Conservation (phyloP, 2,888 invertebrate species). For the Scaptomyza tumidula region DNA sequence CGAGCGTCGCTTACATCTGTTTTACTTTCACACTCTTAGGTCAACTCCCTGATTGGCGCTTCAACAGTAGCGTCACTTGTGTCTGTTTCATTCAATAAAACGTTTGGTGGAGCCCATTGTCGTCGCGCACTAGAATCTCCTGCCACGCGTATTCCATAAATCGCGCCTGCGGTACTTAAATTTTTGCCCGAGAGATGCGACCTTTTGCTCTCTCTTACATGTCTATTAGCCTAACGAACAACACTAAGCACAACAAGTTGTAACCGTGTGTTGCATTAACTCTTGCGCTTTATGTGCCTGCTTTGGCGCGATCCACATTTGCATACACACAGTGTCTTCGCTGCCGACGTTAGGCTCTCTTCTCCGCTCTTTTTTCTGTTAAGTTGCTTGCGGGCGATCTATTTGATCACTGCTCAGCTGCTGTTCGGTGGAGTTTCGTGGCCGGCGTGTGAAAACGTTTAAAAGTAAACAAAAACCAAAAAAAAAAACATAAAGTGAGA, state of each 20-base stretch:
- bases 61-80: conserved; percentile 39
- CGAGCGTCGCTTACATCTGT: conserved; percentile 61
- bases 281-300: conserved; percentile 47
- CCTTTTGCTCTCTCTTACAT: conserved; percentile 43
- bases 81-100: conserved; percentile 47
- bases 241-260: conserved; percentile 24
- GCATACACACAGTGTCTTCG: conserved; percentile 30
- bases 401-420: conserved; percentile 69
- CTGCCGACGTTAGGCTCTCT: conserved; percentile 8
- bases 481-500: conserved; percentile 47
- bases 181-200: conserved; percentile 37
- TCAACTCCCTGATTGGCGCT: conserved; percentile 46
- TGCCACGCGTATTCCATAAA: conserved; percentile 48
- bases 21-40: conserved; percentile 25
- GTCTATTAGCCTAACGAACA: conserved; percentile 58
- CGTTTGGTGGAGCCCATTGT: background rate
- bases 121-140: conserved; percentile 15
- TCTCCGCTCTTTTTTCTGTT: conserved; percentile 25
- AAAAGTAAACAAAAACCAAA: conserved; percentile 38
- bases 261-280: conserved; percentile 65
- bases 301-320: conserved; percentile 50
- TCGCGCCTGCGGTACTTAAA: conserved; percentile 33
- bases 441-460: conserved; percentile 65
- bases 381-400: conserved; percentile 39
- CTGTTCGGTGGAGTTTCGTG: conserved; percentile 69